Evolutionary conservation across 2,113 vertebrate genomes (phyloP).

Genomic region (Marmota monax): DNA sequence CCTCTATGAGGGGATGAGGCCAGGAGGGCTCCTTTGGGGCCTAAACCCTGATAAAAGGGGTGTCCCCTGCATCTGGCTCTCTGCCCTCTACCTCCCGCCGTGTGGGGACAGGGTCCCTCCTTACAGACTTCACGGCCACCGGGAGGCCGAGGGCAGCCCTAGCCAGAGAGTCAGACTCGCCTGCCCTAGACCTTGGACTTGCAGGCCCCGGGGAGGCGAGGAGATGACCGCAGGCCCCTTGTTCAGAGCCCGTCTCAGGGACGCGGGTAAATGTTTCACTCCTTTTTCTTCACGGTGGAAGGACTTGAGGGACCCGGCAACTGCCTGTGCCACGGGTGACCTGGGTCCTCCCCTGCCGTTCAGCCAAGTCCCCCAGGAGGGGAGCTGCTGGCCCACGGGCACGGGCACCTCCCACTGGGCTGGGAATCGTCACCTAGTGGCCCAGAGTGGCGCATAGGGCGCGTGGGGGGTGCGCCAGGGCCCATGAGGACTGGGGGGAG

Average conservation of each 20-base stretch:
- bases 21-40: too few relatives aligned
- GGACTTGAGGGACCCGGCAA: too few relatives aligned
- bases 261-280: neutral
- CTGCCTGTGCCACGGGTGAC: too few relatives aligned
- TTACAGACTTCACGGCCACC: neutral
- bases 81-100: too few relatives aligned
- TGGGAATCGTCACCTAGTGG: too few relatives aligned
- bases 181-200: too few relatives aligned
- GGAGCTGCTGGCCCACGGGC: accelerated
- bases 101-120: neutral
- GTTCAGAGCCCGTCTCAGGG: neutral
- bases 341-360: too few relatives aligned
- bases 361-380: neutral
- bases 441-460: neutral
- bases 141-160: too few relatives aligned
- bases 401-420: accelerated
- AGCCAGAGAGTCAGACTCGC: too few relatives aligned
- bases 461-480: too few relatives aligned
- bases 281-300: neutral
- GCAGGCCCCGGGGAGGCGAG: neutral
- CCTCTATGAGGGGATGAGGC: neutral
- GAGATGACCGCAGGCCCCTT: neutral
- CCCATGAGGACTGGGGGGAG: accelerated
- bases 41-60: neutral
- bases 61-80: too few relatives aligned